Conservation (phyloP, 2,888 invertebrate species). For the Agonopterix subpropinquella region DNA sequence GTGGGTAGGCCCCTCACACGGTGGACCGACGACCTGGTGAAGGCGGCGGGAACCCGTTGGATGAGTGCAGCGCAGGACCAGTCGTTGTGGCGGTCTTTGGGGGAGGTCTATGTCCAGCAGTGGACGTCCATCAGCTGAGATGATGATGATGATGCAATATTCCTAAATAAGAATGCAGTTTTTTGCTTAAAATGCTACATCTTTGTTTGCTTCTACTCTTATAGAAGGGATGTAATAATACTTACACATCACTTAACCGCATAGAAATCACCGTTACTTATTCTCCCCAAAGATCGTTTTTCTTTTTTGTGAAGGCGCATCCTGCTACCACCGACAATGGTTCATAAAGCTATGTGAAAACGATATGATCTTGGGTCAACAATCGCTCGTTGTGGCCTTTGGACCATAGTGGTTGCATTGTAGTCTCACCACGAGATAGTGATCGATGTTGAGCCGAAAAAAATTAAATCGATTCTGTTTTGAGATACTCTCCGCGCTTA, state of each 20-base stretch:
- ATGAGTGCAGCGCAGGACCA: too few species aligned
- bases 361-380: conserved; percentile 62
- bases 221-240: background rate
- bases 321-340: conserved; percentile 49
- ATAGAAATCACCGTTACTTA: conserved; percentile 6
- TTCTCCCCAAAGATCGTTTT: conserved; percentile 2
- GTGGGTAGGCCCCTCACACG: too few species aligned
- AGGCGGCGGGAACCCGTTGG: too few species aligned
- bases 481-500: conserved; percentile 8
- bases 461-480: conserved; percentile 39
- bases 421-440: conserved; percentile 39
- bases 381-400: conserved; percentile 51
- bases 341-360: conserved; percentile 48
- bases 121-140: too few species aligned
- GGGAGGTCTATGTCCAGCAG: too few species aligned
- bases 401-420: conserved; percentile 31
- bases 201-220: background rate
- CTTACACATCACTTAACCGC: background rate
- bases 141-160: too few species aligned
- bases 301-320: conserved; percentile 28
- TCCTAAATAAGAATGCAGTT: too few species aligned
- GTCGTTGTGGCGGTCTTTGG: too few species aligned
- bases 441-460: conserved; percentile 44
- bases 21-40: too few species aligned
- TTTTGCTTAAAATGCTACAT: too few species aligned